Percentiles rank a stretch among this genome's conserved stretches.
These are phyloP conservation scores for Arbacia lixula DNA, from an alignment of 53 echinoderm and acorn worm genomes.

Conservation along the genomic window DNA sequence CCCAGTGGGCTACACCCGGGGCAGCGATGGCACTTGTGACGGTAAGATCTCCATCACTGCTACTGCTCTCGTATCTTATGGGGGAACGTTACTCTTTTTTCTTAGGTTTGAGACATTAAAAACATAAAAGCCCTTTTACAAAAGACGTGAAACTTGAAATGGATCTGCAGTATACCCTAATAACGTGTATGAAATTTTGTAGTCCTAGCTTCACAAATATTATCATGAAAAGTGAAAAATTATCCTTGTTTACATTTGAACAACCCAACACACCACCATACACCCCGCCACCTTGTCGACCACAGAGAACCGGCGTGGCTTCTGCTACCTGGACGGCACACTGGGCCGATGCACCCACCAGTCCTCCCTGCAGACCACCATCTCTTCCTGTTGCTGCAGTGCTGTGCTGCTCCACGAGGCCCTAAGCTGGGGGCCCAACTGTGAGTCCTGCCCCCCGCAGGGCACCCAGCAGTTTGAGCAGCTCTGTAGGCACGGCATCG, in stretches of 20 bases:
- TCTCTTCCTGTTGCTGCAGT: constrained; percentile 96
- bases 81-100: too few relatives aligned
- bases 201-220: too few relatives aligned
- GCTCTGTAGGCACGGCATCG: constrained; percentile 75
- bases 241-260: too few relatives aligned
- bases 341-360: constrained; percentile 84
- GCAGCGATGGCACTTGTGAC: constrained; percentile 70
- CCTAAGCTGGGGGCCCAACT: constrained; percentile 90
- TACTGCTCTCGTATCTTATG: too few relatives aligned
- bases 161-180: too few relatives aligned
- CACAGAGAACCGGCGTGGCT: constrained; percentile 84
- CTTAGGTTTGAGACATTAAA: too few relatives aligned
- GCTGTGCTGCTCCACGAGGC: constrained; percentile 74
- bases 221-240: too few relatives aligned
- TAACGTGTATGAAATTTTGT: too few relatives aligned
- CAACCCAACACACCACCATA: too few relatives aligned
- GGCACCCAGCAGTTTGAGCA: constrained; percentile 83
- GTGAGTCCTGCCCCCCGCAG: constrained; percentile 86
- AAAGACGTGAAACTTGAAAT: too few relatives aligned
- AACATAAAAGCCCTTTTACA: too few relatives aligned
- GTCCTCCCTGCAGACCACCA: constrained; percentile 87
- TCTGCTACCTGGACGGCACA: constrained; percentile 84
- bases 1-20: constrained; percentile 79
- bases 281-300: background rate
- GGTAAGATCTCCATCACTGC: constrained; percentile 59